Conservation (phyloP, 2,888 invertebrate species). For the Agriotes lineatus region DNA sequence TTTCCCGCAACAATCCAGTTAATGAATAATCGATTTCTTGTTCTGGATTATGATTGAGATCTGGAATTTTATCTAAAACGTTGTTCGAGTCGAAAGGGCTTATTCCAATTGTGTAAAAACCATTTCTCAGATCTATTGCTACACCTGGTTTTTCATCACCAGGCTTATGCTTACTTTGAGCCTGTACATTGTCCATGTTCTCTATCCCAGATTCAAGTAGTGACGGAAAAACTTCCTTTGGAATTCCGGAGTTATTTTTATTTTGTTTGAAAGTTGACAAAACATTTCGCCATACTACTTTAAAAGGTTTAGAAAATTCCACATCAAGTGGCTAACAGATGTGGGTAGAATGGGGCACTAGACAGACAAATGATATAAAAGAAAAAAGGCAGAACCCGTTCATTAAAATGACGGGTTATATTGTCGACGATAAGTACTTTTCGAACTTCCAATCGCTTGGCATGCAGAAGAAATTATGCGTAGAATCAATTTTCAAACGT, state of each 20-base stretch:
- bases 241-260: not conserved
- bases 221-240: conserved; percentile 1
- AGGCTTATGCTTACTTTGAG: conserved; percentile 7
- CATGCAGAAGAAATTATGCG: not conserved
- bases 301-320: conserved; percentile 1
- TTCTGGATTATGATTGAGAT: not conserved
- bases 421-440: conserved; percentile 17
- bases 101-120: conserved; percentile 18
- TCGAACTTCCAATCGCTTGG: conserved; percentile 2
- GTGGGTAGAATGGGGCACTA: conserved; percentile 16
- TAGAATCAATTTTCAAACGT: conserved; percentile 30
- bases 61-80: conserved; percentile 2
- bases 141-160: conserved; percentile 1
- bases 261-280: not conserved
- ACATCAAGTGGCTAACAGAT: conserved; percentile 7
- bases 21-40: not conserved
- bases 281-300: conserved; percentile 7
- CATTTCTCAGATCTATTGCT: not conserved
- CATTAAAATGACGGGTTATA: conserved; percentile 2
- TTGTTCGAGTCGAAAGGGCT: not conserved
- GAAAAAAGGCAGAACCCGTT: not conserved
- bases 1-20: not conserved
- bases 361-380: conserved; percentile 1
- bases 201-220: conserved; percentile 2
- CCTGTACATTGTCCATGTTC: not conserved